These are phyloP conservation scores for Sebastiscus albofasciatus DNA, from an alignment of 2,797 vertebrate species.

Conservation along the genomic window DNA sequence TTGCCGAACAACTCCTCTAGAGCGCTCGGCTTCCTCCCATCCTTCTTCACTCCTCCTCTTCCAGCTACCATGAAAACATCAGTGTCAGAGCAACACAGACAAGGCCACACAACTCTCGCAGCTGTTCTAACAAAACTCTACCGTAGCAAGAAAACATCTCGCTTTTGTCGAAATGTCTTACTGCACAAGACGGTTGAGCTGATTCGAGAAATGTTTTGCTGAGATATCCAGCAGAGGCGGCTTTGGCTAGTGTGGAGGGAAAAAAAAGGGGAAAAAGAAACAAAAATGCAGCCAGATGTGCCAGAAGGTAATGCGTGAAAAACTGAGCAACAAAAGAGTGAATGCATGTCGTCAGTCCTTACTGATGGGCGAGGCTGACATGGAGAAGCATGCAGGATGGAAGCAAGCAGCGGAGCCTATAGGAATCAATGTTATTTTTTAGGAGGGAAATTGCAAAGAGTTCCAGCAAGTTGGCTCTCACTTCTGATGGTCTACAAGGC, in stretches of 20 bases:
- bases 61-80: slow-evolving; percentile 79
- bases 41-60: slow-evolving; percentile 83
- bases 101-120: slow-evolving; percentile 64
- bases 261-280: not conserved
- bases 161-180: slow-evolving; percentile 19
- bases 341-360: slow-evolving; percentile 40
- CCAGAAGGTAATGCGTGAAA: slow-evolving; percentile 40
- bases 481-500: slow-evolving; percentile 30
- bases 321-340: slow-evolving; percentile 52
- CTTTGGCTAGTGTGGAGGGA: slow-evolving; percentile 10
- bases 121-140: slow-evolving; percentile 42
- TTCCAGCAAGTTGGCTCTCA: slow-evolving; percentile 12
- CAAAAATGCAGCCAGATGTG: slow-evolving; percentile 51
- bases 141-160: slow-evolving; percentile 27
- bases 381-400: slow-evolving; percentile 64
- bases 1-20: slow-evolving; percentile 92
- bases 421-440: not conserved
- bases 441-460: not conserved
- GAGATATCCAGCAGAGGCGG: slow-evolving; percentile 36
- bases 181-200: slow-evolving; percentile 6
- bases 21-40: slow-evolving; percentile 86
- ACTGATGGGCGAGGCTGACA: slow-evolving; percentile 47
- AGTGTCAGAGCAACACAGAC: slow-evolving; percentile 76
- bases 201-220: slow-evolving; percentile 29
- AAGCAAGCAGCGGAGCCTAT: slow-evolving; percentile 46